A percentile compares a stretch with the other conserved stretches of the same genome.
Conservation (phyloP, 2,888 invertebrate genomes). For the Synergus umbraculus region DNA sequence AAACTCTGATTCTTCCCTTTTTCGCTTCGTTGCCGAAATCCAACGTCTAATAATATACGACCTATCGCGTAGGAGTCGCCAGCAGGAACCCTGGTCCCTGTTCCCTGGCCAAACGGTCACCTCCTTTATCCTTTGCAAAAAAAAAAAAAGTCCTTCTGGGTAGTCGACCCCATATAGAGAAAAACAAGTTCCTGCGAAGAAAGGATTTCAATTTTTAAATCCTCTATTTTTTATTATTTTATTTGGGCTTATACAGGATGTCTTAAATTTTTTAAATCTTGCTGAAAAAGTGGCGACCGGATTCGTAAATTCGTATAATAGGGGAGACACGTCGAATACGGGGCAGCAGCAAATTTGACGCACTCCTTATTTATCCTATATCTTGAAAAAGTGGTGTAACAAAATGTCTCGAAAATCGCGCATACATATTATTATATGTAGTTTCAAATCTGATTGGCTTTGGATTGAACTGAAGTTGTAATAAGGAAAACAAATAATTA, state of each 20-base stretch:
- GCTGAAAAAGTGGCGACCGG: too few relatives aligned
- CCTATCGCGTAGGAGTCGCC: conserved; percentile 38
- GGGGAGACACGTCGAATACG: not conserved
- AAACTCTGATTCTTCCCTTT: conserved; percentile 33
- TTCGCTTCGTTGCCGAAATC: conserved; percentile 32
- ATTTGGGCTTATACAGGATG: not conserved
- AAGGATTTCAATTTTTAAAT: conserved; percentile 1
- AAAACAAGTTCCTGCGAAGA: not conserved
- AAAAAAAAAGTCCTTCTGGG: conserved; percentile 5
- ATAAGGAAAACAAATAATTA: too few relatives aligned
- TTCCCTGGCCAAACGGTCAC: not conserved
- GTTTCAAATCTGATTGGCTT: too few relatives aligned
- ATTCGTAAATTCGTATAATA: not conserved
- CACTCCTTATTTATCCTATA: too few relatives aligned
- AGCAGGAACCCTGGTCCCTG: conserved; percentile 13
- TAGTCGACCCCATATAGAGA: conserved; percentile 7
- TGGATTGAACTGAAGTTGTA: too few relatives aligned
- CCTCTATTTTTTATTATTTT: not conserved
- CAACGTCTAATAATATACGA: conserved; percentile 37
- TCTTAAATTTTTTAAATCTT: too few relatives aligned
- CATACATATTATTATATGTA: too few relatives aligned
- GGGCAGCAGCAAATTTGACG: too few relatives aligned
- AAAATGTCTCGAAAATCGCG: too few relatives aligned
- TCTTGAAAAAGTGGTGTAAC: too few relatives aligned
- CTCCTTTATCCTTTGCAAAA: conserved; percentile 15